Evolutionary conservation across 2,113 vertebrate genomes (phyloP), one percentile per base, ranked within the genome.

Genomic region (Scolopax mira): DNA sequence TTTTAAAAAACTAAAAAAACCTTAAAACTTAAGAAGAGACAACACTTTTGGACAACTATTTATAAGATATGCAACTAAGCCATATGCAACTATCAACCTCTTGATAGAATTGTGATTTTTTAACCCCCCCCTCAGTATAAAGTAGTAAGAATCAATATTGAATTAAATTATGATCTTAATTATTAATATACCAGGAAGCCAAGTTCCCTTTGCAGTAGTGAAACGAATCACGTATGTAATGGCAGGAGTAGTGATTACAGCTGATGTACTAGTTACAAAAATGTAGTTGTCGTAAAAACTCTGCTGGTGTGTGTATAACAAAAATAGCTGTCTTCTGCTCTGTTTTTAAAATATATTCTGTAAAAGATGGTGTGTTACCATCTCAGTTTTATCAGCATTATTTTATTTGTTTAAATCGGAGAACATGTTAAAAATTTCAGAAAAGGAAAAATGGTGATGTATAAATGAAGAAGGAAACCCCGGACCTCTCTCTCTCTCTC

Each of bases 131-230:
- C 52, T 70, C 23, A 25, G 11, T 79, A 49, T 67, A 46, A 35
- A 49, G 69, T 55, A 92, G 46, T n/a, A 67, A 79, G 79, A 78
- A 92, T 93, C 90, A 67, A 89, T 93, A 91, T 25, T 71, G 57
- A 93, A 91, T 96, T 92, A 93, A 96, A 92, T 94, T 86, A 92
- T 88, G 3, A 64, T 13, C 64, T 91, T 49, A 79, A 91, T 88
- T 85, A 92, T 87, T 90, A 90, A 90, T 95, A 82, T 33, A 37
- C 13, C 70, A 67, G 93, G 88, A 95, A 96, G 79, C 49, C 79
- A 71, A 31, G 39, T 67, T 90, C 90, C 44, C 46, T 87, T 75
- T 65, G 44, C 64, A 61, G 23, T 86, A 65, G 80, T 70, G 73
- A 82, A 91, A 82, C 13, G 8, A 39, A 44, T 64, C 57, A 42